Conservation (phyloP, 2,797 vertebrate genomes). For the Mormyrops boulengeri region DNA sequence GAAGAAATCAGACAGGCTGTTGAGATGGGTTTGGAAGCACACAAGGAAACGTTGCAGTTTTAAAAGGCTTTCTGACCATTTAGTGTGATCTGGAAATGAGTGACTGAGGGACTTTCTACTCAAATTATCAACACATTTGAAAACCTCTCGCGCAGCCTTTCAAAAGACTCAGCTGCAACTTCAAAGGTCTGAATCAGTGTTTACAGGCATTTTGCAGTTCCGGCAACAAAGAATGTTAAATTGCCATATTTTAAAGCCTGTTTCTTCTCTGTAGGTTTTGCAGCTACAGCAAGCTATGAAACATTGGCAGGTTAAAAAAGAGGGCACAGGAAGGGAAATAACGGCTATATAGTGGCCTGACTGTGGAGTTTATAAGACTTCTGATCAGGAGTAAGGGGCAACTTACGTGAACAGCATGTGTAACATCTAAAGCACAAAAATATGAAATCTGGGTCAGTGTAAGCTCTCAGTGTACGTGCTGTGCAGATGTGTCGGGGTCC, state of each 20-base stretch:
- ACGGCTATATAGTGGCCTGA: neutral
- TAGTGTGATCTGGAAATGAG: neutral
- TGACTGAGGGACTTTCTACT: neutral
- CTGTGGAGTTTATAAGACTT: neutral
- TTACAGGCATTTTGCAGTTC: constrained; percentile 12
- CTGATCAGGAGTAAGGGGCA: neutral
- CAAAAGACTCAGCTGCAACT: constrained; percentile 18
- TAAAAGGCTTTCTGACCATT: neutral
- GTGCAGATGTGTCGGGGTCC: neutral
- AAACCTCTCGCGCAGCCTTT: neutral
- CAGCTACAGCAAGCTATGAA: neutral
- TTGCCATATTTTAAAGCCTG: neutral
- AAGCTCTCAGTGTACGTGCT: neutral
- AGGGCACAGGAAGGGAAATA: neutral
- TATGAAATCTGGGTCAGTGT: neutral
- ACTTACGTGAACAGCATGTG: neutral
- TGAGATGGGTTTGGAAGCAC: neutral
- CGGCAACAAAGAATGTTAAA: constrained; percentile 18
- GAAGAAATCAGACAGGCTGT: neutral
- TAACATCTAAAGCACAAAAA: neutral
- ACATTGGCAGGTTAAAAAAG: neutral
- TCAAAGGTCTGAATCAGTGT: constrained; percentile 15
- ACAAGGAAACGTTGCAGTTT: neutral
- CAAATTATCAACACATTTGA: neutral
- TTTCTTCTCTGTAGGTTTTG: neutral